Base-by-base conservation (phyloP, 1,140 invertebrate genomes). In the Hylaeus volcanicus region DNA sequence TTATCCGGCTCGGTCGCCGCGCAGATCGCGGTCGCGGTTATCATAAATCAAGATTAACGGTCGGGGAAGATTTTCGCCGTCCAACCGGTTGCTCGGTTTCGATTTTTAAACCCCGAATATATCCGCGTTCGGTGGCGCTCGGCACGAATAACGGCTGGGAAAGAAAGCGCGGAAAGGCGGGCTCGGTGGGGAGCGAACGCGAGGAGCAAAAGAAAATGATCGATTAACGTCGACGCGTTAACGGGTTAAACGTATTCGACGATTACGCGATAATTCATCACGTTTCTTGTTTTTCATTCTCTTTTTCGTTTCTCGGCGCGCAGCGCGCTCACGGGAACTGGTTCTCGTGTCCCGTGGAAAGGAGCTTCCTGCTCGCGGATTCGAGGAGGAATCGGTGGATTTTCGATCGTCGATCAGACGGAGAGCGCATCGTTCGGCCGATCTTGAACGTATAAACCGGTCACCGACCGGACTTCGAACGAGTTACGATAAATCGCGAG, bases 401-500 rank as follows among this genome's bases (percentile, higher is more conserved):
- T 87, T 87, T 87, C 75, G 84, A 86, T 74, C 77, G 81, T 76
- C 77, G 76, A 77, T 83, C 77, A 83, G 82, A 3, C 60, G 41
- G 45, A 37, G 65, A 39, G 56, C 77, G 69, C 64, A 65, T 68
- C 64, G 77, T 76, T 45, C 53, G 26, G 26, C 68, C 82, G 76
- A 82, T 74, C 66, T 72, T 66, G 68, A 65, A 63, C 81, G 61
- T 64, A 68, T 69, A 87, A 91, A 91, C 90, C 89, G 90, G 90
- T 91, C 89, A 89, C 84, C 86, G 86, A 84, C 89, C 88, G 86
- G 89, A 90, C 89, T 15, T 83, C 81, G 88, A 81, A 87, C 86
- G 80, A 85, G 88, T 88, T 90, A 89, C 89, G 88, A 92, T 92
- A 92, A 92, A 92, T 92, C 92, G 87, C 83, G 85, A 85, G 77